Evolutionary conservation across 2,797 vertebrate genomes (phyloP), one percentile per base, ranked within the genome.

Genomic region (Sus cebifrons): DNA sequence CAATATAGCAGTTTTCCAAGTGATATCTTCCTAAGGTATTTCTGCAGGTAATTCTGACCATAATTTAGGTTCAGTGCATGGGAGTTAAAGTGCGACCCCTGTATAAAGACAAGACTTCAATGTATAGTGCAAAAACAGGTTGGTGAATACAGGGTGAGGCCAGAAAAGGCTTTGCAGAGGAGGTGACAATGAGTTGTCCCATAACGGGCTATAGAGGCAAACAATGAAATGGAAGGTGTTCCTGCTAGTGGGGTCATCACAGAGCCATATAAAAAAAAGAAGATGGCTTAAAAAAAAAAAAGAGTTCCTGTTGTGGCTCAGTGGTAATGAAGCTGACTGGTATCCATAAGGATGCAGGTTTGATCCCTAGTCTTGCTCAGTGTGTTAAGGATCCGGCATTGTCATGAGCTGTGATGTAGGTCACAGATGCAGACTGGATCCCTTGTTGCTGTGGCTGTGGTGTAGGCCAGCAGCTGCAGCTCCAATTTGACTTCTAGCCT

Each of bases 91-190:
- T 83, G 29, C n/a, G 79, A 89, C 52, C 29, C 29, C 36, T 90
- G 44, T 64, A 18, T 75, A 75, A 77, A 77, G 49, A 77, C 52
- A 18, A 88, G 8, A 95, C 20, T 86, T 92, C 44, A 32, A 6
- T 70, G 27, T 40, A 23, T 29, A 58, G 25, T 54, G 65, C 67
- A 70, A 90, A 78, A 74, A 86, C 36, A 74, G 36, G 11, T 65
- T 29, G 14, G n/a, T 73, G 40, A 78, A 73, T 58, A 73, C 13
- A 79, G 32, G 25, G 60, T 15, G 16, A 23, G 29, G 7, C 29
- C 29, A 85, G 62, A 25, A 96, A 90, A 79, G 82, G 36, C 65
- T 90, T 70, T 89, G 75, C 27, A 54, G 25, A 92, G 79, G 56
- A 96, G 78, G 21, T 75, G 36, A 78, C 17, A 60, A 2, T 23